Conservation (phyloP, 64 coral and sea anemone species). For the Anthopleura sola region DNA sequence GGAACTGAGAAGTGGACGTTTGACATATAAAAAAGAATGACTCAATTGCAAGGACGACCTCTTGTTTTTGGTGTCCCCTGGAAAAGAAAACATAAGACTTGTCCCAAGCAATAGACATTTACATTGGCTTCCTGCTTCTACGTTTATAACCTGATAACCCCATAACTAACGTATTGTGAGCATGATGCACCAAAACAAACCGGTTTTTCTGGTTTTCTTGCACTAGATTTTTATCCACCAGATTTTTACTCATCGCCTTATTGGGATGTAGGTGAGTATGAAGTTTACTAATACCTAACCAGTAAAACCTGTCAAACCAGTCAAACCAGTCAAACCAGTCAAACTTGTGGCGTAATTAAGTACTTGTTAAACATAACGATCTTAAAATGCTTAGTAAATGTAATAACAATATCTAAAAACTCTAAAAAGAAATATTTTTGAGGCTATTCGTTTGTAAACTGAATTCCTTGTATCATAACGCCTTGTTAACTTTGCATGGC, state of each 20-base stretch:
- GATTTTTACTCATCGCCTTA: neutral
- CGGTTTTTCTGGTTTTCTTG: slow-evolving; percentile 15
- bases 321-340: neutral
- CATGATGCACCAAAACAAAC: neutral
- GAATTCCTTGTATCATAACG: too few species aligned
- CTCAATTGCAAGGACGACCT: too few species aligned
- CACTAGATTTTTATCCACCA: neutral
- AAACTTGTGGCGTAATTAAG: neutral
- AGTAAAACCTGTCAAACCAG: neutral
- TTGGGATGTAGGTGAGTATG: neutral
- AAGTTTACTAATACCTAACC: neutral
- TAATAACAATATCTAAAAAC: too few species aligned
- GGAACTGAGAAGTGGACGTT: too few species aligned
- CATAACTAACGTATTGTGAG: neutral
- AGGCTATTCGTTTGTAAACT: too few species aligned
- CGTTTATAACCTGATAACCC: neutral
- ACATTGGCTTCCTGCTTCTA: neutral
- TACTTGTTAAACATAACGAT: too few species aligned
- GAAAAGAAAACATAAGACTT: neutral
- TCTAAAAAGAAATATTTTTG: too few species aligned
- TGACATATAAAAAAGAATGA: too few species aligned
- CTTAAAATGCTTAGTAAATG: too few species aligned
- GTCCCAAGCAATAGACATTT: too few species aligned
- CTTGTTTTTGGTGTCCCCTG: neutral
- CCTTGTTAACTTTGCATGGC: too few species aligned